Conservation (phyloP, 2,797 vertebrate genomes). For the Thaleichthys pacificus region DNA sequence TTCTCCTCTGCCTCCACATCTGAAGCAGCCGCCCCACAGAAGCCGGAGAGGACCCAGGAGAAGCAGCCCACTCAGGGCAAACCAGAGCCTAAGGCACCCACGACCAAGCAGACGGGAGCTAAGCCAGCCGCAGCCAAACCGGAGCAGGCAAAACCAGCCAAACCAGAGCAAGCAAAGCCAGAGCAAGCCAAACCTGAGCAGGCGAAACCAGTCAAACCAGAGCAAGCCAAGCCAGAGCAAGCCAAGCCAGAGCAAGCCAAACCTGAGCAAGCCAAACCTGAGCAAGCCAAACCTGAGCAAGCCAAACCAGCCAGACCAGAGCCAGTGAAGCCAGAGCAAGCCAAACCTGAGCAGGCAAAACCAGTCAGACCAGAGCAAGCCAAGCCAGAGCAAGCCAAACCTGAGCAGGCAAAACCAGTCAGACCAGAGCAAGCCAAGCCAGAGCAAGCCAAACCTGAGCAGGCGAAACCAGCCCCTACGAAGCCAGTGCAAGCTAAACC, state of each 20-base stretch:
- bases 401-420: background rate
- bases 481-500: constrained; percentile 18
- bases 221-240: constrained; percentile 12
- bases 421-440: constrained; percentile 23
- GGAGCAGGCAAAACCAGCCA: background rate
- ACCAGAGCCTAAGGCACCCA: constrained; percentile 9
- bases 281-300: constrained; percentile 3
- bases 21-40: constrained; percentile 17
- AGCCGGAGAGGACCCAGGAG: constrained; percentile 6
- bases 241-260: constrained; percentile 15
- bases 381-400: background rate
- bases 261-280: constrained; percentile 18
- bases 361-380: background rate
- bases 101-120: constrained; percentile 11
- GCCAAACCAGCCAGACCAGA: constrained; percentile 6
- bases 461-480: constrained; percentile 7
- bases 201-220: constrained; percentile 11
- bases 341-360: background rate
- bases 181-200: background rate
- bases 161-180: background rate
- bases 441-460: constrained; percentile 17
- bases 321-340: background rate
- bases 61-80: background rate
- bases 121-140: constrained; percentile 2
- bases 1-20: constrained; percentile 55